phyloP scores from a whole-genome alignment of 2,113 vertebrate species.

The Triplophysa dalaica region DNA sequence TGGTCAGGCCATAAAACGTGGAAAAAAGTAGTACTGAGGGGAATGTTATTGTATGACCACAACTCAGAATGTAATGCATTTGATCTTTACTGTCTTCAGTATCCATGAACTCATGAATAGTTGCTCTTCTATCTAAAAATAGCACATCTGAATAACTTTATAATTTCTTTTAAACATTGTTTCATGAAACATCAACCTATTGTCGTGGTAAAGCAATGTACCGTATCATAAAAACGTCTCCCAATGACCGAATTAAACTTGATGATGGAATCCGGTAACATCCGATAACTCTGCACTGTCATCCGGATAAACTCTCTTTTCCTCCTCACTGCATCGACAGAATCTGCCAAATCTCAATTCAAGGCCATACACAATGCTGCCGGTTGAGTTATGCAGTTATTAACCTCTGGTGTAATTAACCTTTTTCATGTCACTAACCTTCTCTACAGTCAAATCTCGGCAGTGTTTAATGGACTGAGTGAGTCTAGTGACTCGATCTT shows the following conservation, averaged over 20 bases:
- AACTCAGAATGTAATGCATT: too few relatives aligned
- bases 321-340: not conserved
- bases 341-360: slow-evolving; percentile 1
- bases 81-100: not conserved
- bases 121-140: not conserved
- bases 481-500: not conserved
- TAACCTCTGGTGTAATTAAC: slow-evolving; percentile 34
- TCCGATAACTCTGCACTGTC: not conserved
- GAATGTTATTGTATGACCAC: not conserved
- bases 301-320: not conserved
- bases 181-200: not conserved
- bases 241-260: too few relatives aligned
- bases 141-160: not conserved
- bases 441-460: slow-evolving; percentile 10
- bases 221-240: too few relatives aligned
- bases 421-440: slow-evolving; percentile 35
- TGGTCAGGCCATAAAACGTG: not conserved
- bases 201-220: not conserved
- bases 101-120: not conserved
- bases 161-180: not conserved
- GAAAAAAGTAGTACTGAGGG: not conserved
- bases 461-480: slow-evolving; percentile 23
- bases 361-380: slow-evolving; percentile 22
- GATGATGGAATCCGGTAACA: not conserved
- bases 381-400: slow-evolving; percentile 1